Percentiles rank a stretch among this genome's conserved stretches.
Evolutionary conservation across 2,888 invertebrate genomes (phyloP).

Genomic region (Leptogaster cylindrica): DNA sequence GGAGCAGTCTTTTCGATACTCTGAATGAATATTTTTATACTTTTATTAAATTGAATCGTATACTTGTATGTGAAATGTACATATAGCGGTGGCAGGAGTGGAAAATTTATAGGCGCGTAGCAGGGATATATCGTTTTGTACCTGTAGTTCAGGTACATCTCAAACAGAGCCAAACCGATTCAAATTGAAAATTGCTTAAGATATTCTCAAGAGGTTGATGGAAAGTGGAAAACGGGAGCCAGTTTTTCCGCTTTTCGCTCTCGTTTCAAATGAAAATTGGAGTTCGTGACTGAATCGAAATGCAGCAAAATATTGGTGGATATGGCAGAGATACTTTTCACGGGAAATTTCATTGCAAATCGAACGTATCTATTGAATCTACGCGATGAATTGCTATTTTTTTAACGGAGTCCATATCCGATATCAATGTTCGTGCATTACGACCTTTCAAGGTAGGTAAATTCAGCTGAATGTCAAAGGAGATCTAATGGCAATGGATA

Average conservation of each 20-base stretch:
- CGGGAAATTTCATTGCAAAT: conserved; percentile 43
- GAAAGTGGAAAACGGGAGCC: conserved; percentile 18
- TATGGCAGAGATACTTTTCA: conserved; percentile 24
- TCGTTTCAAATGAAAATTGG: conserved; percentile 41
- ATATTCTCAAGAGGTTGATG: conserved; percentile 40
- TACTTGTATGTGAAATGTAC: neutral
- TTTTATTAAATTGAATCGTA: conserved; percentile 34
- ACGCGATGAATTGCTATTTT: too few species aligned
- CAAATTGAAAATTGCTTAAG: conserved; percentile 46
- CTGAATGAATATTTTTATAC: conserved; percentile 39
- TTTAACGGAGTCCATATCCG: too few species aligned
- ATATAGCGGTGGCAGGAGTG: neutral
- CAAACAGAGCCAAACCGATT: conserved; percentile 41
- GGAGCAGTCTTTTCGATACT: conserved; percentile 45
- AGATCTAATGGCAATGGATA: too few species aligned
- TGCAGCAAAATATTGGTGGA: conserved; percentile 28
- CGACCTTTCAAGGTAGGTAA: too few species aligned
- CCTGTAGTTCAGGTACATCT: conserved; percentile 25
- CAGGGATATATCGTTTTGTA: neutral
- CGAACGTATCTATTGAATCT: too few species aligned
- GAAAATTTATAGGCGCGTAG: conserved; percentile 23
- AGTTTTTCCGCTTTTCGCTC: conserved; percentile 11
- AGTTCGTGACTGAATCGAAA: conserved; percentile 45
- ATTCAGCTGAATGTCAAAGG: too few species aligned
- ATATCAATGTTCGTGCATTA: too few species aligned